Conservation (phyloP, 2,113 vertebrate species). For the Tetrao urogallus region DNA sequence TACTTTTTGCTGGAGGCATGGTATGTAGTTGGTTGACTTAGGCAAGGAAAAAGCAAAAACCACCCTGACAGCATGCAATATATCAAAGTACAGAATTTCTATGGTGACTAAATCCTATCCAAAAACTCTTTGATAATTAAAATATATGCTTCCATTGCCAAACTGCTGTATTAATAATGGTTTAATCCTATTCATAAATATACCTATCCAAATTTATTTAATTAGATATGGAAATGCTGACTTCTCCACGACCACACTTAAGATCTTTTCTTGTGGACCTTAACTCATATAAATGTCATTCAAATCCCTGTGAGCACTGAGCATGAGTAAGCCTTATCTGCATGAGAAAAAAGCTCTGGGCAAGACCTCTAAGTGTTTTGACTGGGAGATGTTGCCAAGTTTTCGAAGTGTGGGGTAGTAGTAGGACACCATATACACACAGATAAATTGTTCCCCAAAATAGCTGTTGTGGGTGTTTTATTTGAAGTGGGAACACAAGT, state of each 20-base stretch:
- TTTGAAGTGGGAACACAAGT: conserved; percentile 39
- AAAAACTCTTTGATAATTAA: conserved; percentile 16
- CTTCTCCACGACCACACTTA: background rate
- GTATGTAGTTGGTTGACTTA: conserved; percentile 49
- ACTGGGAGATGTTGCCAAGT: conserved; percentile 17
- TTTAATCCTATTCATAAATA: conserved; percentile 31
- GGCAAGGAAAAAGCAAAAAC: conserved; percentile 42
- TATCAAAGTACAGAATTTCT: conserved; percentile 29
- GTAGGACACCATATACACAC: background rate
- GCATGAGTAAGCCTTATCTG: background rate
- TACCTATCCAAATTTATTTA: conserved; percentile 13
- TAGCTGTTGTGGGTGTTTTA: conserved; percentile 45
- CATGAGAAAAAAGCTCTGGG: background rate
- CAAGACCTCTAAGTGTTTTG: background rate
- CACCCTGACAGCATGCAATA: background rate
- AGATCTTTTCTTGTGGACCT: background rate
- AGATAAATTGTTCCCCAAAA: conserved; percentile 54
- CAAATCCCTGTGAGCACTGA: background rate
- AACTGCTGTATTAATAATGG: background rate
- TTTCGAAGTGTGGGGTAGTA: background rate
- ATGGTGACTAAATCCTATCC: background rate
- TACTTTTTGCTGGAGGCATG: conserved; percentile 55
- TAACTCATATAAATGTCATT: background rate
- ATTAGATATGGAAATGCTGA: background rate
- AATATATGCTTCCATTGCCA: background rate